Conservation (phyloP, 2,113 vertebrate genomes). For the Campylorhamphus procurvoides region DNA sequence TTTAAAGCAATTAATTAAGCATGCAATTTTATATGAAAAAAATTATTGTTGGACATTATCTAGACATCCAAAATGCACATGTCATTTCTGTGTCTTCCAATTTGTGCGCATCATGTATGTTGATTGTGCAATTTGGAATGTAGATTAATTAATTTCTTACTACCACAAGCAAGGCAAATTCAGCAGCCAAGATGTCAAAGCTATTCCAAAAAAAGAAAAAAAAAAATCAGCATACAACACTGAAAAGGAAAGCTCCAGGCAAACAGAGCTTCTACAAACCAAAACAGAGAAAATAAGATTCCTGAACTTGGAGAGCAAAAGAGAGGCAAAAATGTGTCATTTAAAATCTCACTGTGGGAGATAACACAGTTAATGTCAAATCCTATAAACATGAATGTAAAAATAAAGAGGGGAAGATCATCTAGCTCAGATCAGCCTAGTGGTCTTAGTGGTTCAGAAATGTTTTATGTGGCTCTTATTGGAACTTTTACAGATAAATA, state of each 20-base stretch:
- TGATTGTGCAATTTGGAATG: slow-evolving; percentile 76
- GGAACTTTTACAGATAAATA: not conserved
- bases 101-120: slow-evolving; percentile 75
- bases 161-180: slow-evolving; percentile 68
- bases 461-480: not conserved
- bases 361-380: slow-evolving; percentile 16
- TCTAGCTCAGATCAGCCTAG: not conserved
- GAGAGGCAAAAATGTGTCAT: not conserved
- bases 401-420: not conserved
- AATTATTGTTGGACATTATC: slow-evolving; percentile 68
- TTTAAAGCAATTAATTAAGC: slow-evolving; percentile 74
- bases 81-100: slow-evolving; percentile 69
- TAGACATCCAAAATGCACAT: slow-evolving; percentile 64
- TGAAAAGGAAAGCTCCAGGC: not conserved
- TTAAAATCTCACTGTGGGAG: not conserved
- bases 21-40: slow-evolving; percentile 71
- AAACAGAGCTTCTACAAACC: not conserved
- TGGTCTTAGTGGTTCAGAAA: not conserved
- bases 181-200: slow-evolving; percentile 36
- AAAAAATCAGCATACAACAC: not conserved
- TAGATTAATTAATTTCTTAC: slow-evolving; percentile 75
- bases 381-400: not conserved
- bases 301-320: not conserved
- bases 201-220: slow-evolving; percentile 41
- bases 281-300: not conserved